Base-by-base conservation (phyloP, 2,797 vertebrate species). In the Sebastes oblongus region DNA sequence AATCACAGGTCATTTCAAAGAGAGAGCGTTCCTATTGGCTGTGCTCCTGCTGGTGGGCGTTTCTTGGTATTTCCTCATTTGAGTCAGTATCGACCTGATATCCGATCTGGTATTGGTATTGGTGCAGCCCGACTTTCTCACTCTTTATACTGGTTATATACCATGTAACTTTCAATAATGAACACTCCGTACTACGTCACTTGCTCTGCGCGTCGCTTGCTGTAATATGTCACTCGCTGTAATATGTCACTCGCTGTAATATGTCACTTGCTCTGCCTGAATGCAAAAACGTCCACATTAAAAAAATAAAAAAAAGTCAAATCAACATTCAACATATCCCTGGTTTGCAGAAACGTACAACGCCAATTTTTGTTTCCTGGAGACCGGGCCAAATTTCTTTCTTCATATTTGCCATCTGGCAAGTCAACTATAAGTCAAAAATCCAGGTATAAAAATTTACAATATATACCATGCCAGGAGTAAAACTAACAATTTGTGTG, bases 141-240 rank as follows among this genome's bases (percentile, higher is more conserved):
- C 0, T 30, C 58, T 20, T 60, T 30, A 29, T 60, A 30, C 27
- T 60, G 16, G 16, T 20, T 30, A 32, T 30, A 0, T 20, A 60
- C 27, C 27, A 50, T 50, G 0, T 50, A 20, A 50, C 46, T 50
- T 50, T 50, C 46, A 50, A 50, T 50, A 50, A 50, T 50, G 46
- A 50, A 0, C 8, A 50, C 46, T 50, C 46, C 8, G 46, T 50
- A 50, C 42, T 46, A 0, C 8, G 1, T 50, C 46, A 50, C 27
- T 29, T 27, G 25, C 2, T 0, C 56, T 27, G 25, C 14, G 13
- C 0, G 0, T 42, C 39, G 3, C 0, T 0, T 42, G 39, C 39
- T 42, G 39, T 42, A 42, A 42, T 42, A 42, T 42, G 39, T 42
- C 36, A 1, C 5, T 39, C 0, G 12, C 36, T 39, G 36, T 39